A percentile compares a stretch with the other conserved stretches of the same genome.
These are phyloP conservation scores for Hymenopus coronatus DNA, from an alignment of 2,888 invertebrate species.

Conservation along the genomic window DNA sequence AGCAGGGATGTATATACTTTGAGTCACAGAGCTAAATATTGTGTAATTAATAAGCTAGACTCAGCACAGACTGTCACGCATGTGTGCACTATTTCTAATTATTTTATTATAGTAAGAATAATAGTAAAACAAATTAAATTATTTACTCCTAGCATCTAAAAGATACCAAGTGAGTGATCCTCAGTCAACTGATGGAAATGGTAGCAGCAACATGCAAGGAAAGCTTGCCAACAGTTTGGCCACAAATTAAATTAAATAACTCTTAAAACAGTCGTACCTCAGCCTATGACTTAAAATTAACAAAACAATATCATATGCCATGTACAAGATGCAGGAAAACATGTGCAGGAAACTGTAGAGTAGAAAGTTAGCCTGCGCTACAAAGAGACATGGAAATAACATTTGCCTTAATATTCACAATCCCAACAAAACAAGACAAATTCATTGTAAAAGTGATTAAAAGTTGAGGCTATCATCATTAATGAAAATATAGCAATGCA, in stretches of 20 bases:
- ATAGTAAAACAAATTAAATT: not conserved
- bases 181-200: not conserved
- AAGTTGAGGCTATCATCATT: no score
- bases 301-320: no score
- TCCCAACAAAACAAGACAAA: no score
- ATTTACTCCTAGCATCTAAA: not conserved
- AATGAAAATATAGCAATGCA: no score
- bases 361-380: no score
- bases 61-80: not conserved
- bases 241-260: not conserved
- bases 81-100: not conserved
- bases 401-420: no score
- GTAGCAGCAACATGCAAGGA: conserved; percentile 3
- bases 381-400: no score
- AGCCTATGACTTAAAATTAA: not conserved
- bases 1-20: not conserved
- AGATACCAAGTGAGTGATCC: not conserved
- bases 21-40: not conserved
- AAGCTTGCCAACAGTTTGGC: not conserved
- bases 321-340: no score
- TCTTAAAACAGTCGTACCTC: not conserved
- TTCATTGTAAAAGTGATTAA: no score
- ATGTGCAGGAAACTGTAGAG: no score
- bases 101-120: not conserved
- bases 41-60: not conserved